Evolutionary conservation across 2,113 vertebrate genomes (phyloP).

Genomic region (Perccottus glenii): DNA sequence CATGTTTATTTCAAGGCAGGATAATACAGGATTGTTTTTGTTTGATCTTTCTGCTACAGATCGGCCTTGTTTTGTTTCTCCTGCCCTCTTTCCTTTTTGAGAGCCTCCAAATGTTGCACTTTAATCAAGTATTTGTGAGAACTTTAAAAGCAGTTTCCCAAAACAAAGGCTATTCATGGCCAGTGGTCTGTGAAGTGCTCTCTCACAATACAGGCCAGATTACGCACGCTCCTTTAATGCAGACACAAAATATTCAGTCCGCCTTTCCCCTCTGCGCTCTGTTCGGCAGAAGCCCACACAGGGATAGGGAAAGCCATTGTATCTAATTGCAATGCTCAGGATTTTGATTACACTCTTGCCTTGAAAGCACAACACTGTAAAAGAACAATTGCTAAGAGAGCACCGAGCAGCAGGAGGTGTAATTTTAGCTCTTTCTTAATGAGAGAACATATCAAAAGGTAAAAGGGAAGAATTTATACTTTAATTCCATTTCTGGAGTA

Average conservation of each 20-base stretch:
- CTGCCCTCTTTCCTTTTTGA: conserved; percentile 16
- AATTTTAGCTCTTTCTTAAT: conserved; percentile 76
- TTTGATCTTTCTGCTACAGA: conserved; percentile 65
- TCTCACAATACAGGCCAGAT: conserved; percentile 63
- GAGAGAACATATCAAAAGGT: conserved; percentile 77
- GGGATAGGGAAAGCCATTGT: conserved; percentile 73
- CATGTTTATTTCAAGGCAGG: conserved; percentile 27
- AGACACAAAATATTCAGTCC: conserved; percentile 67
- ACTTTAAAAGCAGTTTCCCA: conserved; percentile 46
- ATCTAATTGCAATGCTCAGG: conserved; percentile 77
- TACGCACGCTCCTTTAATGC: conserved; percentile 59
- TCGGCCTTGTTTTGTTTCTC: conserved; percentile 9
- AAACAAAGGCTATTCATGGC: conserved; percentile 60
- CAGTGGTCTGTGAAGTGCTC: conserved; percentile 50
- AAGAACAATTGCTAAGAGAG: conserved; percentile 80
- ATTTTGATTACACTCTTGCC: conserved; percentile 79
- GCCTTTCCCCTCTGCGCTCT: conserved; percentile 56
- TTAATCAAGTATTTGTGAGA: conserved; percentile 22
- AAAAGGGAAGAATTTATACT: conserved; percentile 78
- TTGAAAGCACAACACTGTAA: conserved; percentile 79
- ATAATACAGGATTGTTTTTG: conserved; percentile 59
- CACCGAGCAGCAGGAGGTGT: conserved; percentile 76
- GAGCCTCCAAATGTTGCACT: not conserved
- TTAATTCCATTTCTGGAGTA: conserved; percentile 78
- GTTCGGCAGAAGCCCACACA: conserved; percentile 73